Base-by-base conservation (phyloP, 2,888 invertebrate genomes). In the Aphidoletes aphidimyza region DNA sequence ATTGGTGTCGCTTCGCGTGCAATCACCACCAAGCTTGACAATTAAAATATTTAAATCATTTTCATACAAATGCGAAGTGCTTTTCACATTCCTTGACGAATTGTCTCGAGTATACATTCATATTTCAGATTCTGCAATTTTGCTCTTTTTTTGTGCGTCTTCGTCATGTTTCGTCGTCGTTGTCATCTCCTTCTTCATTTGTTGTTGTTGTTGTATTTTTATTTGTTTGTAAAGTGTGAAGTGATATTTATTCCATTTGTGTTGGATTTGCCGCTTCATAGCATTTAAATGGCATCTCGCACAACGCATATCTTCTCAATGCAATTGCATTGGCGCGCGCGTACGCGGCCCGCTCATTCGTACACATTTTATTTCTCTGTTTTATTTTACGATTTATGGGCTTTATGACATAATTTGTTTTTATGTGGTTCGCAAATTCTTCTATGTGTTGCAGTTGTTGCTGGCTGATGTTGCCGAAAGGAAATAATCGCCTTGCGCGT, bases 371-470 rank as follows among this genome's bases (percentile, higher is more conserved):
- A 69, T 69, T 69, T 69, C 69, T 69, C 14, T 69, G n/a, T n/a
- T 69, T 69, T 69, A 69, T 69, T 54, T 69, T 69, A 69, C 69
- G 34, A 69, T 69, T 69, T 69, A 69, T 69, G 34, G 69, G 30
- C 69, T 30, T 69, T 69, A 69, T 69, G 69, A 69, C 69, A 69
- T 69, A 69, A 69, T 69, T 69, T 69, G 69, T 69, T 69, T n/a
- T 69, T 69, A 30, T 69, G 30, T 69, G 69, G 69, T 54, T n/a
- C 69, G 26, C 69, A 30, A 69, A 30, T 69, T 69, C 6, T 69
- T 0, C 30, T 9, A 9, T 30, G 54, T 22, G 22, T 54, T 1
- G 2, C 22, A n/a, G 54, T 11, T 54, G 69, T 1, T 69, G 26
- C 8, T 34, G 69, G 11, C 34, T 11, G 34, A 69, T 69, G n/a